Conservation (phyloP, 2,113 vertebrate species). For the Laticauda colubrina region DNA sequence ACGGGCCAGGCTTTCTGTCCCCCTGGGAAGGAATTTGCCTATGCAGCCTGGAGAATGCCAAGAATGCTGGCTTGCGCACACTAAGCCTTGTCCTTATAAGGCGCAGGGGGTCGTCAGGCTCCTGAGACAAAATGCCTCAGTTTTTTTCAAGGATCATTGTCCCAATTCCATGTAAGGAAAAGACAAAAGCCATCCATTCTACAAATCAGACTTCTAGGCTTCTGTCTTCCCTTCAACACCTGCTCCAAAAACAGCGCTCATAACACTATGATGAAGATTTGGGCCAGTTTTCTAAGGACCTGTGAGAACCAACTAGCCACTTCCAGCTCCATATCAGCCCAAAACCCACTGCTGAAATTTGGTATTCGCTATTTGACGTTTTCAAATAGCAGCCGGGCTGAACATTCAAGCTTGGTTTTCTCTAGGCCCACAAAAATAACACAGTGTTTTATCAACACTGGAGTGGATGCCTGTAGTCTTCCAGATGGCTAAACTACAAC, state of each 20-base stretch:
- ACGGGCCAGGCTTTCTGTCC: not conserved
- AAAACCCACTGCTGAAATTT: not conserved
- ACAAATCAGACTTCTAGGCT: not conserved
- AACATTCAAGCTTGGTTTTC: not conserved
- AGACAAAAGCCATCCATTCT: not conserved
- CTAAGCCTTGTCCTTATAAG: constrained; percentile 5
- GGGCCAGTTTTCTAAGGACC: not conserved
- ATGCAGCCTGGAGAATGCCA: constrained; percentile 7
- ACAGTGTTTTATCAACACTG: not conserved
- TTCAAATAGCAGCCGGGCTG: not conserved
- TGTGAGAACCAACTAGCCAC: not conserved
- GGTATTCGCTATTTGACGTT: not conserved
- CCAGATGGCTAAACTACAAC: not conserved
- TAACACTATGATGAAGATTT: not conserved
- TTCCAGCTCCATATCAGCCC: not conserved
- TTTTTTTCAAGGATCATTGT: not conserved
- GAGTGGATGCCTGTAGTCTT: not conserved
- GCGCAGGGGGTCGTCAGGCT: not conserved
- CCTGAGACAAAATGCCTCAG: not conserved
- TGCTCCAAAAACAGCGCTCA: not conserved
- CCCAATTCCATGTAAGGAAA: not conserved
- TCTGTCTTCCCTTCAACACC: not conserved
- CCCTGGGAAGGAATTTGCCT: constrained; percentile 17
- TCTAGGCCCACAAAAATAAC: not conserved
- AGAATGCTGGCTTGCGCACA: not conserved